Conservation (phyloP, 2,113 vertebrate genomes). For the Leptodactylus fuscus region DNA sequence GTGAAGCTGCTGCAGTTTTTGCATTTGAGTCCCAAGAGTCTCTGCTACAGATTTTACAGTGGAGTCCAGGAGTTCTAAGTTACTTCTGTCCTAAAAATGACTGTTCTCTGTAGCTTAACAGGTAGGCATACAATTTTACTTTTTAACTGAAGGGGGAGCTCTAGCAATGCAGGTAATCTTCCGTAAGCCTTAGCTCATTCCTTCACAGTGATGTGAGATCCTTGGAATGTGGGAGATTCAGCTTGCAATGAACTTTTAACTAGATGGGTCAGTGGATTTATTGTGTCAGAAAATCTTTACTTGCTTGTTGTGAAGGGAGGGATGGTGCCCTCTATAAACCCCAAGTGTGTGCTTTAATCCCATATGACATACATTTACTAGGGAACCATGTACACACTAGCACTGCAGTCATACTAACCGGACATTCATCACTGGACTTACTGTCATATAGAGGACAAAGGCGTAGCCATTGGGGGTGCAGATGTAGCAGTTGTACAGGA, state of each 20-base stretch:
- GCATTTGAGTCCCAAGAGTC: no score
- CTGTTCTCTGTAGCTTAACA: not conserved
- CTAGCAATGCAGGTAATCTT: not conserved
- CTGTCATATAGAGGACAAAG: not conserved
- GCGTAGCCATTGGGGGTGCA: no score
- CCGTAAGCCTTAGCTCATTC: not conserved
- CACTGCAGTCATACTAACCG: not conserved
- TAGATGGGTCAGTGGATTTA: conserved; percentile 31
- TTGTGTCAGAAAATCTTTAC: not conserved
- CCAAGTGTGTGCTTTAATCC: not conserved
- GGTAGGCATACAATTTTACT: not conserved
- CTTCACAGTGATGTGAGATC: conserved; percentile 20
- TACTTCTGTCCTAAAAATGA: no score
- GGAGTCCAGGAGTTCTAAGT: no score
- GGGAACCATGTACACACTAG: not conserved
- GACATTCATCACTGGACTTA: not conserved
- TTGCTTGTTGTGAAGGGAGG: not conserved
- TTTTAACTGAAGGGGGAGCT: conserved; percentile 6
- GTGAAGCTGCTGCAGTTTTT: no score
- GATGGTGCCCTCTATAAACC: conserved; percentile 9
- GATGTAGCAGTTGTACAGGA: no score
- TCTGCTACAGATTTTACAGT: no score
- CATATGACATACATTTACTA: not conserved
- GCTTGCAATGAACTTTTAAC: conserved; percentile 44
- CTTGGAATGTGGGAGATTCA: conserved; percentile 41